Conservation (phyloP, 2,888 invertebrate genomes). For the Campaea margaritaria region DNA sequence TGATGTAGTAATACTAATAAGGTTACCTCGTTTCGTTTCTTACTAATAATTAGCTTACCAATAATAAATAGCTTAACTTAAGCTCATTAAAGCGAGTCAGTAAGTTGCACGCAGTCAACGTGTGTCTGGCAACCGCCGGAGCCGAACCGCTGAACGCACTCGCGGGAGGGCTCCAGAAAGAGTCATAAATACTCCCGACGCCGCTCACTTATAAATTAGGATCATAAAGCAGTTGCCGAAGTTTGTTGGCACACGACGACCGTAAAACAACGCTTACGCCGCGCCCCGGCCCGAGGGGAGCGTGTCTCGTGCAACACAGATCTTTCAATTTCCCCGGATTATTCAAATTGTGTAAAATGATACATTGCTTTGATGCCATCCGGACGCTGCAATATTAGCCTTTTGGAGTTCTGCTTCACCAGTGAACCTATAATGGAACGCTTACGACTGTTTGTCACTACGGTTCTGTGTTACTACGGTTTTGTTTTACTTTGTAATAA, state of each 20-base stretch:
- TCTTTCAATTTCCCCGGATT: slow-evolving; percentile 71
- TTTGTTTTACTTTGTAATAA: no score
- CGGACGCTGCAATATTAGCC: slow-evolving; percentile 1
- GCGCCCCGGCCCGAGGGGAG: slow-evolving; percentile 55
- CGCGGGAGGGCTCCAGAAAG: slow-evolving; percentile 78
- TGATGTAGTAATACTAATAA: no score
- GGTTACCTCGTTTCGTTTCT: background rate
- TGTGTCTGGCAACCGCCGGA: slow-evolving; percentile 24
- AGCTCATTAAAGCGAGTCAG: background rate
- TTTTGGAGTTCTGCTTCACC: background rate
- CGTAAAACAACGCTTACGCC: slow-evolving; percentile 80
- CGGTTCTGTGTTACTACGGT: no score
- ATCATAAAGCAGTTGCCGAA: slow-evolving; percentile 84
- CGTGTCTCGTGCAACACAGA: slow-evolving; percentile 63
- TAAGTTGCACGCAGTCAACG: slow-evolving; percentile 13
- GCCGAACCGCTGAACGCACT: slow-evolving; percentile 66
- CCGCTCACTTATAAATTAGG: slow-evolving; percentile 85
- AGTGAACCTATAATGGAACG: no score
- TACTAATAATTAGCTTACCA: no score
- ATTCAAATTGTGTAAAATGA: slow-evolving; percentile 45
- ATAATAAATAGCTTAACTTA: no score
- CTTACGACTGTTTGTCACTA: no score
- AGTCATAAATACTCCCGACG: slow-evolving; percentile 79
- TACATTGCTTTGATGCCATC: slow-evolving; percentile 20
- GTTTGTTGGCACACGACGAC: slow-evolving; percentile 81